Percentiles rank a stretch among this genome's conserved stretches.
phyloP scores from a whole-genome alignment of 2,888 invertebrate species.

The Mimumesa dahlbomi region DNA sequence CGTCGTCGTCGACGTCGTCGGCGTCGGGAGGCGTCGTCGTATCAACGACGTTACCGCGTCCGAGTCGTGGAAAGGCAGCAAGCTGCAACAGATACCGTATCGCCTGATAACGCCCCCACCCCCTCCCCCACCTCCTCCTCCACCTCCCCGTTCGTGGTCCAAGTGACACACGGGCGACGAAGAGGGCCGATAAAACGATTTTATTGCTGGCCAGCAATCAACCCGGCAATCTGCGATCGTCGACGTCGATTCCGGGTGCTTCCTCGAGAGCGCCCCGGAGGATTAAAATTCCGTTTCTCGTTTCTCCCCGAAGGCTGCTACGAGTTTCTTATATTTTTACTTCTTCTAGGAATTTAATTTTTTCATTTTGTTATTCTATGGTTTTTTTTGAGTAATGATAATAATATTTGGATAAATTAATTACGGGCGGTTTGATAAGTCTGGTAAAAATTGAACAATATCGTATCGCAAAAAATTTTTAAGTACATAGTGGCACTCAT shows the following conservation, averaged over 20 bases:
- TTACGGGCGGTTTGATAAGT: no score
- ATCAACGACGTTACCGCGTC: slow-evolving; percentile 13
- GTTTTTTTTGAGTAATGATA: no score
- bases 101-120: slow-evolving; percentile 65
- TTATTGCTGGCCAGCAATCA: slow-evolving; percentile 33
- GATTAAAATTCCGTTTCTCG: neutral
- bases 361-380: no score
- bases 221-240: slow-evolving; percentile 27
- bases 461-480: no score
- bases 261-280: neutral
- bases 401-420: no score
- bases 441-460: no score
- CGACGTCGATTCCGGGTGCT: slow-evolving; percentile 9
- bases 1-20: neutral
- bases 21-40: slow-evolving; percentile 20
- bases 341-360: no score
- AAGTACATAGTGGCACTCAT: no score
- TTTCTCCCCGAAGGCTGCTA: no score
- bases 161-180: slow-evolving; percentile 16
- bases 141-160: neutral
- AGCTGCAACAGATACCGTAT: slow-evolving; percentile 65
- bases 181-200: slow-evolving; percentile 44
- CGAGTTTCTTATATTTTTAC: no score
- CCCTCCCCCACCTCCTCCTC: slow-evolving; percentile 50
- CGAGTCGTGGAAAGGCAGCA: slow-evolving; percentile 31